These are phyloP conservation scores for Hyles euphorbiae DNA, from an alignment of 1,140 invertebrate genomes.

Conservation along the genomic window DNA sequence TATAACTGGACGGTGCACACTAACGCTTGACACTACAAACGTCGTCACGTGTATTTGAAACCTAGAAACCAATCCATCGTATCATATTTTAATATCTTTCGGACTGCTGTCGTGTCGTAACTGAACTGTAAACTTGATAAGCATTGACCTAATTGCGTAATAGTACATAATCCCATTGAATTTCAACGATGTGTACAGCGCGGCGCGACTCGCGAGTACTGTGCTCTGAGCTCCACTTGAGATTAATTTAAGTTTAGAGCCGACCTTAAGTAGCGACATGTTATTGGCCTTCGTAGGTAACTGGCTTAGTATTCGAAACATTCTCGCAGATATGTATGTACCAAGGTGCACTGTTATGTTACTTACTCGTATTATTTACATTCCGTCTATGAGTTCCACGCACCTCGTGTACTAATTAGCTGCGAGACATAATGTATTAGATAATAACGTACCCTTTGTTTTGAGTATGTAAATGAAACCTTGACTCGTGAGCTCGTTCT, in stretches of 20 bases:
- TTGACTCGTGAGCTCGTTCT: conserved; percentile 18
- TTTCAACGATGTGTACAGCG: conserved; percentile 10
- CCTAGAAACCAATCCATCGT: background rate
- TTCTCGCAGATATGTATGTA: conserved; percentile 4
- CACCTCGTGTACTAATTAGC: background rate
- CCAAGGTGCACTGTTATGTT: conserved; percentile 3
- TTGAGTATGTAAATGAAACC: conserved; percentile 3
- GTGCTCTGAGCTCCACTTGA: background rate
- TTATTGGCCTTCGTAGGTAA: conserved; percentile 17
- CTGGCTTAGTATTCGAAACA: conserved; percentile 9
- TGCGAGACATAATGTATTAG: background rate
- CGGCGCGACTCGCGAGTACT: background rate
- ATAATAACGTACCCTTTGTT: background rate
- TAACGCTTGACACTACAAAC: no score
- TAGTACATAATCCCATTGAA: conserved; percentile 12
- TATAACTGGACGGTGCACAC: no score
- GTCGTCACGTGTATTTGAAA: no score
- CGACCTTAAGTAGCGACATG: conserved; percentile 9
- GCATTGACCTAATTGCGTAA: conserved; percentile 20
- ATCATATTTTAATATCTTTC: conserved; percentile 1
- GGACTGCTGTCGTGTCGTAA: conserved; percentile 10
- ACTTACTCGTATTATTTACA: background rate
- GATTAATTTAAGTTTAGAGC: conserved; percentile 7
- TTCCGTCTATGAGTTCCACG: background rate
- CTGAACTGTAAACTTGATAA: conserved; percentile 20